A percentile compares a stretch with the other conserved stretches of the same genome.
phyloP scores from a whole-genome alignment of 2,797 vertebrate genomes.

The Varecia variegata region DNA sequence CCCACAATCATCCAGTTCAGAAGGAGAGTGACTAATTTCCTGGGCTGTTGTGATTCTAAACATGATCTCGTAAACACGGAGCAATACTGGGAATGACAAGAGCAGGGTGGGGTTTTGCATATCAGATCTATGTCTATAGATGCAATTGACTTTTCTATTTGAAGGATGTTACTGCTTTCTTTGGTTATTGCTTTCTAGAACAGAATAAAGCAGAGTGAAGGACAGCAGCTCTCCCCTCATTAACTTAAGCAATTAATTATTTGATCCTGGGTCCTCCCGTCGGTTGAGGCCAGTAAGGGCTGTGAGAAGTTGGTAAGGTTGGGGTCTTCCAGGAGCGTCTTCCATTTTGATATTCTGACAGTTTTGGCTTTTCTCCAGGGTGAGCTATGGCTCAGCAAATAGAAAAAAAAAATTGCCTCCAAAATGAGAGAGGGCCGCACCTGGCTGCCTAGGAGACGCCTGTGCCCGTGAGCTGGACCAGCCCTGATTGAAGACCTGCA shows the following conservation, averaged over 20 bases:
- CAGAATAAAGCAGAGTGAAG: not conserved
- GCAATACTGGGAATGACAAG: fast-evolving
- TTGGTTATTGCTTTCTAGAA: no score
- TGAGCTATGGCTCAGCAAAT: fast-evolving
- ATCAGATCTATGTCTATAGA: not conserved
- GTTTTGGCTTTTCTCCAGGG: not conserved
- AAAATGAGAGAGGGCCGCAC: not conserved
- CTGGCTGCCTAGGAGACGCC: not conserved
- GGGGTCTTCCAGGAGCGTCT: not conserved
- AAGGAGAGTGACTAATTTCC: not conserved
- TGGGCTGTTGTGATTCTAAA: no score
- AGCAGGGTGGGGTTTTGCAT: fast-evolving
- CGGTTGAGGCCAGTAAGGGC: not conserved
- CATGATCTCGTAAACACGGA: fast-evolving
- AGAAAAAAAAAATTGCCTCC: not conserved
- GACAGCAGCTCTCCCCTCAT: not conserved
- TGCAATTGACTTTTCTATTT: not conserved
- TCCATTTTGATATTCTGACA: not conserved
- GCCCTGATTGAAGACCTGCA: not conserved
- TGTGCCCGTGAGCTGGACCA: not conserved
- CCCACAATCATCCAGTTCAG: not conserved
- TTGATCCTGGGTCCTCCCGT: not conserved
- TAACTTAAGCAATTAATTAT: not conserved
- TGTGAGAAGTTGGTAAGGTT: fast-evolving
- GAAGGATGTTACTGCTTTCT: not conserved